A percentile compares a stretch with the other conserved stretches of the same genome.
phyloP scores from a whole-genome alignment of 2,113 vertebrate genomes.

The Craseonycteris thonglongyai region DNA sequence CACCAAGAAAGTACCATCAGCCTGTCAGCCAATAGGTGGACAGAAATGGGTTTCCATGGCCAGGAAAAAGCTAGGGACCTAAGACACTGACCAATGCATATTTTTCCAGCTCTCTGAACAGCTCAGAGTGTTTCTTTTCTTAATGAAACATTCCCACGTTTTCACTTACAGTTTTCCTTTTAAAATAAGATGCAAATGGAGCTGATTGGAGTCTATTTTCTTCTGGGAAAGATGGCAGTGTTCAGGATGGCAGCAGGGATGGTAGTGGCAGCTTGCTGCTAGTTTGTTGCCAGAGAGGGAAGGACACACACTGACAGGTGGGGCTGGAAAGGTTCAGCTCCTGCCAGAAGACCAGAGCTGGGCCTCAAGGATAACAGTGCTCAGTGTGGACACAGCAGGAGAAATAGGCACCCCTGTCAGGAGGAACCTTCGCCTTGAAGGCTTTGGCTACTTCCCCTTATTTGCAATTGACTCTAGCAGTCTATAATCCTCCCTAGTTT shows the following conservation, averaged over 20 bases:
- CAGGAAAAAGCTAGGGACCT: not conserved
- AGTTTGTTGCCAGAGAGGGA: rapidly evolving
- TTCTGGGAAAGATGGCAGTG: not conserved
- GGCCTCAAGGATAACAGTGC: too few relatives aligned
- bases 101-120: not conserved
- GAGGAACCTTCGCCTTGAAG: not conserved
- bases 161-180: not conserved
- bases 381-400: not conserved
- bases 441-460: not conserved
- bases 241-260: not conserved
- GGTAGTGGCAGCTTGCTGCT: not conserved
- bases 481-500: not conserved
- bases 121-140: not conserved
- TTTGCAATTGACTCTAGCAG: not conserved
- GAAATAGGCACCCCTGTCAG: rapidly evolving
- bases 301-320: not conserved
- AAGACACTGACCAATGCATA: not conserved
- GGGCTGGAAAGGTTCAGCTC: not conserved
- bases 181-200: not conserved
- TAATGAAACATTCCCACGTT: not conserved
- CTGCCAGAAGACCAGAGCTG: not conserved
- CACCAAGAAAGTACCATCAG: slow-evolving; percentile 47
- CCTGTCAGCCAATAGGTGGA: not conserved
- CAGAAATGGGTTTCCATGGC: not conserved
- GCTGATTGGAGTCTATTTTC: not conserved